Evolutionary conservation across 1,140 invertebrate genomes (phyloP).

Genomic region (Drosophila setifemur): DNA sequence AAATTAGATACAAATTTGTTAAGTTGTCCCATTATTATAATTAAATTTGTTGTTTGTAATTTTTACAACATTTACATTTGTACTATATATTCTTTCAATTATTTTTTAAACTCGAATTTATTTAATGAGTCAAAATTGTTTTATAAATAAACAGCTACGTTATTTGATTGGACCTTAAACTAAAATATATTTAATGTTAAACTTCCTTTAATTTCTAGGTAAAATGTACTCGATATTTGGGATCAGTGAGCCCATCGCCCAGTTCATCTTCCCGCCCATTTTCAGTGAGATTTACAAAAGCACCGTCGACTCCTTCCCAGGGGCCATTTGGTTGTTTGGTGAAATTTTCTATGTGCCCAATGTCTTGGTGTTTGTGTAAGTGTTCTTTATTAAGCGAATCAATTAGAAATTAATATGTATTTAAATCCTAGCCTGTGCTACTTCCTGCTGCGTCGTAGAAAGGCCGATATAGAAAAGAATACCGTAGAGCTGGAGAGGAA

Average conservation of each 20-base stretch:
- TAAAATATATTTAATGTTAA: too few species aligned
- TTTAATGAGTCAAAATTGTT: too few species aligned
- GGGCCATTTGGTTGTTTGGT: constrained; percentile 75
- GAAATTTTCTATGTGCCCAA: constrained; percentile 79
- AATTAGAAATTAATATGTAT: not conserved
- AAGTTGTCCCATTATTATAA: too few species aligned
- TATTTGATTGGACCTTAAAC: too few species aligned
- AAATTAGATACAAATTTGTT: too few species aligned
- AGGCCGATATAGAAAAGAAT: constrained; percentile 35
- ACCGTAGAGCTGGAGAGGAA: constrained; percentile 52
- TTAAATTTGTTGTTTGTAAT: too few species aligned
- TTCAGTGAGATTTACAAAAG: constrained; percentile 68
- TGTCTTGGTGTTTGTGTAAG: constrained; percentile 79
- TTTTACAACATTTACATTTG: too few species aligned
- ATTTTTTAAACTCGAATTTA: too few species aligned
- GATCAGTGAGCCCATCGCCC: constrained; percentile 73
- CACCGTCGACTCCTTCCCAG: constrained; percentile 71
- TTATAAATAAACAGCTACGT: too few species aligned
- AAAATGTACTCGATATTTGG: constrained; percentile 82
- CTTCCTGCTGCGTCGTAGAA: constrained; percentile 57
- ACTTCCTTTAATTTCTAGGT: constrained; percentile 34
- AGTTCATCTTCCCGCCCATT: constrained; percentile 76
- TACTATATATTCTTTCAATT: too few species aligned
- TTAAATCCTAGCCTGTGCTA: constrained; percentile 54
- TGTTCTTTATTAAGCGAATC: not conserved